These are phyloP conservation scores for Lutra lutra DNA, from an alignment of 2,797 vertebrate genomes.

Conservation along the genomic window DNA sequence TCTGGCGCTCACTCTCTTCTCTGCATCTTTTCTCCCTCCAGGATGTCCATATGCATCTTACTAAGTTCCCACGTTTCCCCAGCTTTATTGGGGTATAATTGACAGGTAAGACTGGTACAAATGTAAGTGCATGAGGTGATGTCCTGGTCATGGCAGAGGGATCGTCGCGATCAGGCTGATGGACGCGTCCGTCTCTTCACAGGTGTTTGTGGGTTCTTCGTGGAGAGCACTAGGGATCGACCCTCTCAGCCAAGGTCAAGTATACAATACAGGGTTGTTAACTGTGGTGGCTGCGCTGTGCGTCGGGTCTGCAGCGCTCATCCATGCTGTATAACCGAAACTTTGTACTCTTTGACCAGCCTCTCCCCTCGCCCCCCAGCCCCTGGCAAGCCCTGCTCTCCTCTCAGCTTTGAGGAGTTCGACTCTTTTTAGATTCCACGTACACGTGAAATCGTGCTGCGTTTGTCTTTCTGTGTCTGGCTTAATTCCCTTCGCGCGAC, in stretches of 20 bases:
- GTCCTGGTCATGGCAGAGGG: background rate
- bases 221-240: background rate
- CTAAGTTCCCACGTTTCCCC: background rate
- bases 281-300: background rate
- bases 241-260: background rate
- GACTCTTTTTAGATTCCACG: background rate
- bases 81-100: background rate
- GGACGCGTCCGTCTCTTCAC: background rate
- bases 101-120: background rate
- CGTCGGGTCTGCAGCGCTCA: background rate
- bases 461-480: background rate
- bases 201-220: background rate
- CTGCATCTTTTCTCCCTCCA: background rate
- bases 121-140: background rate
- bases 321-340: fast-evolving
- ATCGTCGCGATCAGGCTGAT: background rate
- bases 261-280: background rate
- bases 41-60: background rate
- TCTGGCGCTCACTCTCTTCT: background rate
- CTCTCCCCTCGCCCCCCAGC: background rate
- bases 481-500: background rate
- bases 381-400: background rate
- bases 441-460: background rate
- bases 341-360: no score
- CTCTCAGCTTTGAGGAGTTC: background rate